phyloP scores from a whole-genome alignment of 2,888 invertebrate genomes.

The Muscina levida region DNA sequence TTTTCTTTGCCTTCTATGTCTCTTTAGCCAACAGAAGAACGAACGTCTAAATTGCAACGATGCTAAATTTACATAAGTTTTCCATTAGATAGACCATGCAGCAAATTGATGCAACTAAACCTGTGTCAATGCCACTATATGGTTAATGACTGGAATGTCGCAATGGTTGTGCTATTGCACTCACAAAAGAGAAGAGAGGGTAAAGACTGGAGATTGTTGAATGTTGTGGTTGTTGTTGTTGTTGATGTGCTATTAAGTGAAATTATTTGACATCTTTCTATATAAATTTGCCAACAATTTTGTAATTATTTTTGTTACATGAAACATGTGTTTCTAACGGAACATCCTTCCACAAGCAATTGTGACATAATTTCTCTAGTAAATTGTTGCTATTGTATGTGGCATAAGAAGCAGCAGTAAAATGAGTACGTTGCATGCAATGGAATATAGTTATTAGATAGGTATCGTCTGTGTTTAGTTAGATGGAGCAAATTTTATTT shows the following conservation, averaged over 20 bases:
- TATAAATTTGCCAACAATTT: conserved; percentile 1
- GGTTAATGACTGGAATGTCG: not conserved
- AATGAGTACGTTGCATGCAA: not conserved
- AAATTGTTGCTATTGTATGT: too few relatives aligned
- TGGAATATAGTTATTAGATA: not conserved
- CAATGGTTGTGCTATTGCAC: not conserved
- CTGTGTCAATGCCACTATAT: not conserved
- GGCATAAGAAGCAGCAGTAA: not conserved
- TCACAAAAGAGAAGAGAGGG: not conserved
- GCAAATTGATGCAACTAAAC: not conserved
- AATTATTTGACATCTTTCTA: conserved; percentile 41
- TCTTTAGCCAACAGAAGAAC: not conserved
- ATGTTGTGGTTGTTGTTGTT: too few relatives aligned
- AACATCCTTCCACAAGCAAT: not conserved
- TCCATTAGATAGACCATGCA: conserved; percentile 48
- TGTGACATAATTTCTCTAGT: conserved; percentile 1
- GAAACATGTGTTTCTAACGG: conserved; percentile 35
- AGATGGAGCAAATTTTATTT: too few relatives aligned
- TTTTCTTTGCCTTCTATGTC: conserved; percentile 10
- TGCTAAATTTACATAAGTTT: conserved; percentile 56
- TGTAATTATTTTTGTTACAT: conserved; percentile 31
- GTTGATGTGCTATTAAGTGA: conserved; percentile 28
- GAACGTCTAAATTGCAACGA: conserved; percentile 32
- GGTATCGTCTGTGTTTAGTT: too few relatives aligned
- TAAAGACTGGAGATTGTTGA: not conserved